These are phyloP conservation scores for Drosophila stalkeri DNA, from an alignment of 2,888 invertebrate genomes.

Conservation along the genomic window DNA sequence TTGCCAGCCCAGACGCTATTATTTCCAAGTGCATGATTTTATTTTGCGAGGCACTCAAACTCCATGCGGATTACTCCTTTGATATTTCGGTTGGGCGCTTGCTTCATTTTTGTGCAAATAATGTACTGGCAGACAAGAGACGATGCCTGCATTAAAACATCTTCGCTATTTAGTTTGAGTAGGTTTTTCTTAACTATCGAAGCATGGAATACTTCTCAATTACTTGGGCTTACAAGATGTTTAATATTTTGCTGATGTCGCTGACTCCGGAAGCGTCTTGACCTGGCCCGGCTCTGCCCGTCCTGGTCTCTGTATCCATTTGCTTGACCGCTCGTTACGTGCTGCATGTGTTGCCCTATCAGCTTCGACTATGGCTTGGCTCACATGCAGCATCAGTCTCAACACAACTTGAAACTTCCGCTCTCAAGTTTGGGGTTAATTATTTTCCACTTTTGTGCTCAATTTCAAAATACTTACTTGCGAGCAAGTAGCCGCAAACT, in stretches of 20 bases:
- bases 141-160: constrained; percentile 29
- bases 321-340: constrained; percentile 79
- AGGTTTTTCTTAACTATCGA: constrained; percentile 43
- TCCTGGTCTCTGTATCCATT: constrained; percentile 21
- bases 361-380: constrained; percentile 17
- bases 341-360: constrained; percentile 72
- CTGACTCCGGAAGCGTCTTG: constrained; percentile 49
- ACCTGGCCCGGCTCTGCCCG: not conserved
- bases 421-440: constrained; percentile 77
- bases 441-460: constrained; percentile 79
- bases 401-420: constrained; percentile 70
- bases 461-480: constrained; percentile 50
- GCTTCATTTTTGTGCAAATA: constrained; percentile 60
- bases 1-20: constrained; percentile 77
- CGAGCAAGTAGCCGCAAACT: constrained; percentile 32
- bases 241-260: constrained; percentile 64
- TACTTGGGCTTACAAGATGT: constrained; percentile 63
- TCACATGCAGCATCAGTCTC: constrained; percentile 46
- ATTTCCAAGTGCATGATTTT: constrained; percentile 82
- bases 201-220: constrained; percentile 58
- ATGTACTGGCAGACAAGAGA: constrained; percentile 58
- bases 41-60: constrained; percentile 43
- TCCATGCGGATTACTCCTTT: constrained; percentile 47
- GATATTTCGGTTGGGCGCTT: constrained; percentile 74
- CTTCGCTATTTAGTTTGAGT: constrained; percentile 28